These are phyloP conservation scores for Calliscelio sp. DNA, from an alignment of 2,888 invertebrate genomes.

Conservation along the genomic window DNA sequence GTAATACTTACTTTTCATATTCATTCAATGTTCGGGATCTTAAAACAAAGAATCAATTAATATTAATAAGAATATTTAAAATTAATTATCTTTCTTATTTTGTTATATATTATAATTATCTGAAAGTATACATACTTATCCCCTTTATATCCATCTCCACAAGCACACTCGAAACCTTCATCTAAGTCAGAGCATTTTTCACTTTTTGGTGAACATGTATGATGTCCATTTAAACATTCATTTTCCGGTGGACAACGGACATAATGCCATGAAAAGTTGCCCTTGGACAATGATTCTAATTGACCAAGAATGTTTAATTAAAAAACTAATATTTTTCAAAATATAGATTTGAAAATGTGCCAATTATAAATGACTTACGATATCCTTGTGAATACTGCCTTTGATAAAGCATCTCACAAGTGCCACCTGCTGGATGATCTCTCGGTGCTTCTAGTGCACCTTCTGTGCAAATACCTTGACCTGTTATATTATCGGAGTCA, in stretches of 20 bases:
- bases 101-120: not conserved
- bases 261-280: conserved; percentile 94
- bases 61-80: not conserved
- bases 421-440: conserved; percentile 89
- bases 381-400: conserved; percentile 80
- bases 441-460: conserved; percentile 90
- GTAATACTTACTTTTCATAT: conserved; percentile 78
- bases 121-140: conserved; percentile 86
- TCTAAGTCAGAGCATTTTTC: conserved; percentile 95
- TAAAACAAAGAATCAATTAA: conserved; percentile 56
- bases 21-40: conserved; percentile 81
- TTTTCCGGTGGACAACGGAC: conserved; percentile 96
- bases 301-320: too few species aligned
- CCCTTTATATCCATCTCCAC: conserved; percentile 91
- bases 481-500: conserved; percentile 87
- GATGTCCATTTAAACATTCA: conserved; percentile 96
- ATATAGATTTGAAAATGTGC: not conserved
- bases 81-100: too few species aligned
- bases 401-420: conserved; percentile 86
- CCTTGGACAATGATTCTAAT: conserved; percentile 55
- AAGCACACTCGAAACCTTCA: conserved; percentile 94
- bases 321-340: not conserved
- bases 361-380: conserved; percentile 77
- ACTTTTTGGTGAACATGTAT: conserved; percentile 94
- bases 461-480: conserved; percentile 95